Base-by-base conservation (phyloP, 37 sponge, comb jelly and placozoan species). In the Eunapius fragilis region DNA sequence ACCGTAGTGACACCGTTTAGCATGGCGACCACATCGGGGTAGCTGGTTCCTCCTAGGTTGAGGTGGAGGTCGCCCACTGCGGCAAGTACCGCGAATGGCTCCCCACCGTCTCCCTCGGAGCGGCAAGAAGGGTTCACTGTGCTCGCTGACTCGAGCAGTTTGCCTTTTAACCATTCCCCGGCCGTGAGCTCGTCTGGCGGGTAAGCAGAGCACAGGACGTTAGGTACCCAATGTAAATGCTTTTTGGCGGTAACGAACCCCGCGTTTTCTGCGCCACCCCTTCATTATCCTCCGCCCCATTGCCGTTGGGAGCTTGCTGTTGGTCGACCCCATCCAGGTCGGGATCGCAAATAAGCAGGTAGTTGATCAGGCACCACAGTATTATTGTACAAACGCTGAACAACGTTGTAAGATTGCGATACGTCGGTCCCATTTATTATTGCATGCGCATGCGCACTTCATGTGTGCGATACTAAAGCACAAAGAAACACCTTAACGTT, bases 1-100 rank as follows among this genome's bases (percentile, higher is more conserved):
- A 77, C 17, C 0, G 17, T 17, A 23, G 85, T 77, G 58, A 85
- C 37, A 32, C 37, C 36, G 17, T 37, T 50, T 33, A 83, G 23
- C 67, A 41, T 31, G 37, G 27, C 26, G 38, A 38, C 82, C 23
- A 36, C 72, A 25, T 71, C 13, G 22, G 25, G 0, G 5, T 50
- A 49, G 31, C 12, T 37, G 41, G 70, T 73, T 3, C 26, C 17
- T 2, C 38, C 38, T 28, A 83, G 84, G 11, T 25, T 25, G 10
- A 83, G 37, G 50, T 83, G 84, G 2, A 83, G 28, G 11, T 83
- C 84, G 47, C 84, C 84, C 22, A 83, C 37, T 23, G 32, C 84
- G 9, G 75, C 36, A 35, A 83, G 67, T 12, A 48, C 74, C 3
- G n/a, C 84, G 25, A 83, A 83, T 35, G 58, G 58, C 14, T 10